phyloP scores from a whole-genome alignment of 2,888 invertebrate genomes.

The Microplitis deprimator region DNA sequence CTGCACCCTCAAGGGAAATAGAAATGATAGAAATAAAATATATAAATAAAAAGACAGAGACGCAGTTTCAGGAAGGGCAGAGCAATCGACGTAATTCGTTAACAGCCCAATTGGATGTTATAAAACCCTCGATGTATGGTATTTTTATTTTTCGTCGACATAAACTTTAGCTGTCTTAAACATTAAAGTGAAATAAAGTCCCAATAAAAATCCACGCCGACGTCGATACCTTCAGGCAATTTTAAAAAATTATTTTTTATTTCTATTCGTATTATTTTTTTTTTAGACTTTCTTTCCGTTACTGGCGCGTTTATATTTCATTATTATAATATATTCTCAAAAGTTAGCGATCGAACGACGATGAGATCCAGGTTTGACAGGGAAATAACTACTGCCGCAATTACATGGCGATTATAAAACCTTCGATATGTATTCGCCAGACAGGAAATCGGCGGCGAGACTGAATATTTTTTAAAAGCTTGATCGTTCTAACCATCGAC shows the following conservation, averaged over 20 bases:
- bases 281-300: not conserved
- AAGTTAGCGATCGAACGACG: constrained; percentile 24
- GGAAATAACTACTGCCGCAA: constrained; percentile 54
- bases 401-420: constrained; percentile 38
- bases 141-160: constrained; percentile 14
- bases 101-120: constrained; percentile 66
- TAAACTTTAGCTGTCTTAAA: not conserved
- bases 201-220: constrained; percentile 57
- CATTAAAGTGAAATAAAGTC: constrained; percentile 31
- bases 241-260: constrained; percentile 1
- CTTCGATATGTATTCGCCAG: constrained; percentile 30
- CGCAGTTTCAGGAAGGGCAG: constrained; percentile 13
- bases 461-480: not conserved
- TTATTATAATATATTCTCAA: constrained; percentile 13
- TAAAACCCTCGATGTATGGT: constrained; percentile 54
- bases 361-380: constrained; percentile 55
- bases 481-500: not conserved
- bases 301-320: not conserved
- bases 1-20: not conserved
- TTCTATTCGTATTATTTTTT: not conserved
- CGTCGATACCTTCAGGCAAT: constrained; percentile 29
- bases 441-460: constrained; percentile 28
- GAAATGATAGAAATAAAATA: constrained; percentile 13
- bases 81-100: constrained; percentile 57
- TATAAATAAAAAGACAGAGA: constrained; percentile 18